phyloP scores from a whole-genome alignment of 2,888 invertebrate genomes.

The Caenorhabditis virilis region DNA sequence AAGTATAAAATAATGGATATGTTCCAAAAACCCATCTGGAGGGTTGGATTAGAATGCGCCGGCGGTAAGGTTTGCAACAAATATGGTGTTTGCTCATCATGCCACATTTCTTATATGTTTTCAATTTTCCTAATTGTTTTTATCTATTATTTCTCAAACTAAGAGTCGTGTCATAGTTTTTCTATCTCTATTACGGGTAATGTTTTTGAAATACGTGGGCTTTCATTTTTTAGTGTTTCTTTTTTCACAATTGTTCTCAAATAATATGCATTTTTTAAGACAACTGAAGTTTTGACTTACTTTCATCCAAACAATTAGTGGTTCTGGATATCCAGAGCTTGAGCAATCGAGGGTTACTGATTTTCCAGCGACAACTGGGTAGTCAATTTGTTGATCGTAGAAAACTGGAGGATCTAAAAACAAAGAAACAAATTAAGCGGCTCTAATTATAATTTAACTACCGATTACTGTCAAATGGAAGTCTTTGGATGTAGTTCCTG shows the following conservation, averaged over 20 bases:
- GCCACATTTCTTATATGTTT: slow-evolving; percentile 25
- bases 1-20: slow-evolving; percentile 61
- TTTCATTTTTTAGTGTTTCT: slow-evolving; percentile 8
- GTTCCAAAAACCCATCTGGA: slow-evolving; percentile 59
- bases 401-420: slow-evolving; percentile 70
- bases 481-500: slow-evolving; percentile 72
- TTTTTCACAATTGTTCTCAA: neutral
- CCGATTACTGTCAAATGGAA: slow-evolving; percentile 74
- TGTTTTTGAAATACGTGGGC: slow-evolving; percentile 20
- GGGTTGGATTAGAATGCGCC: slow-evolving; percentile 66
- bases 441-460: slow-evolving; percentile 69
- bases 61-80: slow-evolving; percentile 67
- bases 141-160: slow-evolving; percentile 11
- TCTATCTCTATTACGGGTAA: slow-evolving; percentile 4
- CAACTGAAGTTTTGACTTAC: slow-evolving; percentile 42
- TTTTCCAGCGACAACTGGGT: slow-evolving; percentile 72
- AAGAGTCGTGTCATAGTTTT: neutral
- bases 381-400: slow-evolving; percentile 55
- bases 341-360: slow-evolving; percentile 73
- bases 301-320: slow-evolving; percentile 73
- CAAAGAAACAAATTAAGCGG: no score
- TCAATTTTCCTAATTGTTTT: slow-evolving; percentile 15
- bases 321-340: slow-evolving; percentile 72
- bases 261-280: neutral
- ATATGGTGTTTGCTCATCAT: slow-evolving; percentile 64